phyloP scores from a whole-genome alignment of 2,797 vertebrate species.

The Mus spretus region DNA sequence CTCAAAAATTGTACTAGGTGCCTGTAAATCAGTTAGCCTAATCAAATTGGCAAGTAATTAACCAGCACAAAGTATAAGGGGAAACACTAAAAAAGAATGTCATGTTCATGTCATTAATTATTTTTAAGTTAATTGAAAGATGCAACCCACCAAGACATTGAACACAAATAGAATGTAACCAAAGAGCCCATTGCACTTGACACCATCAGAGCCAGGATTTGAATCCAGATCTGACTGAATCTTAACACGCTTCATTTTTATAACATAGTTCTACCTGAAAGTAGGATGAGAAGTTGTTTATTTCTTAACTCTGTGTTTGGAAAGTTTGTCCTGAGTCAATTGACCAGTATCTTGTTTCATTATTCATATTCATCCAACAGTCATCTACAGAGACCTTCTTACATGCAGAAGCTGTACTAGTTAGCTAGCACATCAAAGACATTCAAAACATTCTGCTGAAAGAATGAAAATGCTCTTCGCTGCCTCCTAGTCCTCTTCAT shows the following conservation, averaged over 20 bases:
- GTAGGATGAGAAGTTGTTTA: background rate
- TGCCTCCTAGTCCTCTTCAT: conserved; percentile 50
- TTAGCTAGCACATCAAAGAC: conserved; percentile 48
- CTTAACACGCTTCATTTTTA: background rate
- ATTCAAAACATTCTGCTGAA: conserved; percentile 29
- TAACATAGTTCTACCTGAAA: conserved; percentile 5
- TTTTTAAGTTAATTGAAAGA: conserved; percentile 27
- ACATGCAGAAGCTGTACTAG: background rate
- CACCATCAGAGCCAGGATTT: background rate
- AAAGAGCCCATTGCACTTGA: background rate
- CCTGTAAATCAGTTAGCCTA: background rate
- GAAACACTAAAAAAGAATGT: background rate
- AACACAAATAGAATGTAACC: background rate
- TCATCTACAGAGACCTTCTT: conserved; percentile 11
- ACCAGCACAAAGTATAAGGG: background rate
- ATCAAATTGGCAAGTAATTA: background rate
- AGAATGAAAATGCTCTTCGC: background rate
- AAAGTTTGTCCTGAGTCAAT: conserved; percentile 1
- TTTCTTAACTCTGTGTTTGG: conserved; percentile 22
- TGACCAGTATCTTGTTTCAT: background rate
- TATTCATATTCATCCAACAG: conserved; percentile 3
- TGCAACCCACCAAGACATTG: background rate
- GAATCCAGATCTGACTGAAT: background rate
- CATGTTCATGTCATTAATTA: background rate
- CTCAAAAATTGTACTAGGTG: background rate